A percentile compares a stretch with the other conserved stretches of the same genome.
These are phyloP conservation scores for Manacus vitellinus DNA, from an alignment of 2,113 vertebrate species.

Conservation along the genomic window DNA sequence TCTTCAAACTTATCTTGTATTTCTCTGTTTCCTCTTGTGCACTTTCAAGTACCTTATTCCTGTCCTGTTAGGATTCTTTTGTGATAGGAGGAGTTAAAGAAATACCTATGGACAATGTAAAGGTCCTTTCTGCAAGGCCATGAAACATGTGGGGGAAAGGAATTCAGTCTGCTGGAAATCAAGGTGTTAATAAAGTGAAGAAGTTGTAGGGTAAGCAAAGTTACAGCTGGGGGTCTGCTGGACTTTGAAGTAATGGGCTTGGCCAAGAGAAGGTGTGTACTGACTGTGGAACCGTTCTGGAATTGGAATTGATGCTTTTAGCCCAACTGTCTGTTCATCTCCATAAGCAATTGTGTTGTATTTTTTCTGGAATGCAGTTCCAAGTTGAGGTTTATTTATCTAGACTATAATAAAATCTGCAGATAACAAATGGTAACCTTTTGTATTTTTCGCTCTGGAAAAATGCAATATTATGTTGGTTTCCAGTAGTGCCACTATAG, in stretches of 20 bases:
- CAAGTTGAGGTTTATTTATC: neutral
- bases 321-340: neutral
- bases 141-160: neutral
- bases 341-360: neutral
- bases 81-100: neutral
- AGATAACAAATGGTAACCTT: neutral
- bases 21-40: neutral
- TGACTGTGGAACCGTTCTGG: neutral
- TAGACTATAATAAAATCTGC: constrained; percentile 10
- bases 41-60: neutral
- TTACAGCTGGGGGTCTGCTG: neutral
- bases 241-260: neutral
- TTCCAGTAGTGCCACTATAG: neutral
- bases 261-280: neutral
- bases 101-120: neutral
- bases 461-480: neutral
- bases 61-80: neutral
- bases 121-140: neutral
- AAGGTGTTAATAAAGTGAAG: neutral
- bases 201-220: neutral
- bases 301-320: neutral
- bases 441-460: neutral
- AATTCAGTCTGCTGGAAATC: neutral
- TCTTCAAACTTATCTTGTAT: neutral
- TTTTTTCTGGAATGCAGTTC: constrained; percentile 30